Evolutionary conservation across 2,888 invertebrate species (phyloP).

Genomic region (Chrysina gloriosa): DNA sequence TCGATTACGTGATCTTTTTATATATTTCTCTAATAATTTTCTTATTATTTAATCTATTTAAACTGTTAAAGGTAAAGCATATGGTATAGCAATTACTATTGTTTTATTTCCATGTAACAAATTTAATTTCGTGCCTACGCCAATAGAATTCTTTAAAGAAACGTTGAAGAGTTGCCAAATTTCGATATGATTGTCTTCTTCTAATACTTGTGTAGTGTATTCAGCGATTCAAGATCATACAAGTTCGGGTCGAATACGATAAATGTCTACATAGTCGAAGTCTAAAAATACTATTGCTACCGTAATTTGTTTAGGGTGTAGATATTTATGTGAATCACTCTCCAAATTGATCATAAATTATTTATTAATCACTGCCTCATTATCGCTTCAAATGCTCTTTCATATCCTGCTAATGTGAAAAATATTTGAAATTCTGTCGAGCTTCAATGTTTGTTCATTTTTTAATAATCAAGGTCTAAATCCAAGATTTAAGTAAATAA

Average conservation of each 20-base stretch:
- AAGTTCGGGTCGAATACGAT: not conserved
- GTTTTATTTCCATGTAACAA: not conserved
- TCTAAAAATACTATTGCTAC: slow-evolving; percentile 6
- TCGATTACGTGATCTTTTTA: too few species aligned
- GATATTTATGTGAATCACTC: not conserved
- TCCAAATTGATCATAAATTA: not conserved
- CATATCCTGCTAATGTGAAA: not conserved
- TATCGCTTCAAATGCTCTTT: not conserved
- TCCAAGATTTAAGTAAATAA: too few species aligned
- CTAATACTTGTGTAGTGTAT: not conserved
- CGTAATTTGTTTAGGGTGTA: not conserved
- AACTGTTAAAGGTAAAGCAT: too few species aligned
- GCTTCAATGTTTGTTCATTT: too few species aligned
- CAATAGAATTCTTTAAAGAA: not conserved
- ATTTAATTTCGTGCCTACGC: not conserved
- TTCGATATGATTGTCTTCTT: not conserved
- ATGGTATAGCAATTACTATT: too few species aligned
- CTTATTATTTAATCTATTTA: too few species aligned
- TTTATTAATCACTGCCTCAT: slow-evolving; percentile 1
- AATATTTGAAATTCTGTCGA: slow-evolving; percentile 9
- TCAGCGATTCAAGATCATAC: not conserved
- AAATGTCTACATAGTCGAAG: slow-evolving; percentile 1
- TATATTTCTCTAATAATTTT: too few species aligned
- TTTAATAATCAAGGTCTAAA: too few species aligned
- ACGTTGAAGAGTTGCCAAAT: not conserved